Base-by-base conservation (phyloP, 2,888 invertebrate genomes). In the Linyphia triangularis region DNA sequence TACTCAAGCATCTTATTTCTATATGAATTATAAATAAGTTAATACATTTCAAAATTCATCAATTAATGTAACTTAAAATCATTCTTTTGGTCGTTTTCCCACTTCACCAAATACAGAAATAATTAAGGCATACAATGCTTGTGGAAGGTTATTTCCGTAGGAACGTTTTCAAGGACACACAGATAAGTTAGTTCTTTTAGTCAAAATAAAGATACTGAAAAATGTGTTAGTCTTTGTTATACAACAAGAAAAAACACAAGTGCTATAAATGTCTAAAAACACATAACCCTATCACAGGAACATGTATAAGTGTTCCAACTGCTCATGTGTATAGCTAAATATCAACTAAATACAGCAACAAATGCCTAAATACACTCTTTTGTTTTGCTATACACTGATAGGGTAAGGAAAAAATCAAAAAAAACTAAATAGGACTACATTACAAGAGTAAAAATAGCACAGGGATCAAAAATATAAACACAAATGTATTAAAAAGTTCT, bases 211-310 rank as follows among this genome's bases (percentile, higher is more conserved):
- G 51, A 9, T 13, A 51, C n/a, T 51, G 51, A 13, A 51, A 51
- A 51, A 51, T n/a, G n/a, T 51, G 51, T 51, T 51, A 51, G 51
- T 51, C n/a, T n/a, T 51, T 51, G 51, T 51, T 51, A 51, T n/a
- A 51, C 51, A 51, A 13, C 5, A 51, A 51, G 13, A 51, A n/a
- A n/a, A 51, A 51, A 51, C 51, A 51, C n/a, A 5, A n/a, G 51
- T 51, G 51, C 51, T 16, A 51, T 51, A 51, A 3, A 26, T 70
- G 7, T 70, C 70, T 26, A 28, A 51, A 63, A 30, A 28, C 43
- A 70, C 16, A 70, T 7, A 70, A 24, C 43, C 3, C n/a, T 43
- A 70, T 70, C 70, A 70, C 70, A 40, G 70, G 28, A 70, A 70
- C 28, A 43, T 70, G 43, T 26, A 70, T 16, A 70, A 43, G 43